These are phyloP conservation scores for Pristionchus maxplancki DNA, from an alignment of 2,888 invertebrate genomes.

Conservation along the genomic window DNA sequence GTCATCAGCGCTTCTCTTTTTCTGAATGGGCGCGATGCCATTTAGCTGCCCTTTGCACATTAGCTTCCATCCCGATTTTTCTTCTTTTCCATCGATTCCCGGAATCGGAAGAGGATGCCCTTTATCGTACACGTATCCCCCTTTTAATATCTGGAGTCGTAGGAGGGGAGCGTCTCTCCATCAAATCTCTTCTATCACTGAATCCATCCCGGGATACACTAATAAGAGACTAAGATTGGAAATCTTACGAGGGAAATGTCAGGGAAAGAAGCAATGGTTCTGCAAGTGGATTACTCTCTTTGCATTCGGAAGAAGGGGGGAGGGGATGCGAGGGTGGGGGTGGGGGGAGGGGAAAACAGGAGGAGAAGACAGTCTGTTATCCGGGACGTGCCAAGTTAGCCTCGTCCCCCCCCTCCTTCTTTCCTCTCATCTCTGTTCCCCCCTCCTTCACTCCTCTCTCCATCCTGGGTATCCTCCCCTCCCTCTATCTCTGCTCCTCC, in stretches of 20 bases:
- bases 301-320: neutral
- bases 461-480: constrained; percentile 2
- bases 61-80: neutral
- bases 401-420: neutral
- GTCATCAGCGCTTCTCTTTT: neutral
- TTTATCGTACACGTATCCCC: neutral
- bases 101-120: neutral
- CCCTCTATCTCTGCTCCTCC: constrained; percentile 29
- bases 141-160: constrained; percentile 1
- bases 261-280: neutral
- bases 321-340: neutral
- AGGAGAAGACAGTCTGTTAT: neutral
- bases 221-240: neutral
- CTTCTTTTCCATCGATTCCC: neutral
- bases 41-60: constrained; percentile 14
- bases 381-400: neutral
- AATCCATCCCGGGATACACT: neutral
- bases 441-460: neutral
- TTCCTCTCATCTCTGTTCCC: constrained; percentile 6
- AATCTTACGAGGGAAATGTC: neutral
- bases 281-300: neutral
- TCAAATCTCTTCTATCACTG: constrained; percentile 16
- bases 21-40: neutral
- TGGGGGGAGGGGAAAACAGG: neutral
- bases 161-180: neutral